Evolutionary conservation across 53 echinoderm and acorn worm species (phyloP).

Genomic region (Antedon mediterranea): DNA sequence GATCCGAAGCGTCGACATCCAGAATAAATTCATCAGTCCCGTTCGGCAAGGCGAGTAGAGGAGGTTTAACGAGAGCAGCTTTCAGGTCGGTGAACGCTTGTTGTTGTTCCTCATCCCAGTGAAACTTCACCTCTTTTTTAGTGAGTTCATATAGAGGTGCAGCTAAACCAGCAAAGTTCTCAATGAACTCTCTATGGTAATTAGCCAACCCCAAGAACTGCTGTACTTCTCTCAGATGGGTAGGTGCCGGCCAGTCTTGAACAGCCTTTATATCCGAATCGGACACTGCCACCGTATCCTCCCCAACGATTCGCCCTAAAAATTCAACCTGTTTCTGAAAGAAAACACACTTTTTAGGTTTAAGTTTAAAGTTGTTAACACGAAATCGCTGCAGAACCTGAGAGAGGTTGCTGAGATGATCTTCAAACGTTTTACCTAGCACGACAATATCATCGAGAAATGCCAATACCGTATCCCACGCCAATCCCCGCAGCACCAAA

Average conservation of each 20-base stretch:
- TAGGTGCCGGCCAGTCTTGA: slow-evolving; percentile 26
- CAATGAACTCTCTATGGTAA: slow-evolving; percentile 20
- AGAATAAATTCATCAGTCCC: slow-evolving; percentile 15
- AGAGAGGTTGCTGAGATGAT: too few species aligned
- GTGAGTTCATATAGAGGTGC: too few species aligned
- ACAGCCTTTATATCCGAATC: slow-evolving; percentile 24
- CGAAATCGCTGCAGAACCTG: too few species aligned
- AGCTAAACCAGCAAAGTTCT: too few species aligned
- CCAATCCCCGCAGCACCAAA: too few species aligned
- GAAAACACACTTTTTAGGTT: too few species aligned
- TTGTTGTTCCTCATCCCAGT: slow-evolving; percentile 20
- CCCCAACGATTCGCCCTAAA: slow-evolving; percentile 14
- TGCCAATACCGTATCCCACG: too few species aligned
- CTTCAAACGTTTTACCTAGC: too few species aligned
- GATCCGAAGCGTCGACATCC: slow-evolving; percentile 25
- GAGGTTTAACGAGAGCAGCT: slow-evolving; percentile 7
- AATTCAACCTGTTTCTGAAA: slow-evolving; percentile 22
- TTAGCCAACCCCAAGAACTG: slow-evolving; percentile 41
- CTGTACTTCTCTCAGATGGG: slow-evolving; percentile 29
- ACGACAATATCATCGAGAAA: too few species aligned
- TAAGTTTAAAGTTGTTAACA: too few species aligned
- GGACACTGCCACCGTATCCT: slow-evolving; percentile 4
- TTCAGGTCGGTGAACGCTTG: slow-evolving; percentile 22
- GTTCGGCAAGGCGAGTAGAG: slow-evolving; percentile 26
- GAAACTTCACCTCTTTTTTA: too few species aligned